Base-by-base conservation (phyloP, 2,888 invertebrate genomes). In the Sarcophaga subvicina region DNA sequence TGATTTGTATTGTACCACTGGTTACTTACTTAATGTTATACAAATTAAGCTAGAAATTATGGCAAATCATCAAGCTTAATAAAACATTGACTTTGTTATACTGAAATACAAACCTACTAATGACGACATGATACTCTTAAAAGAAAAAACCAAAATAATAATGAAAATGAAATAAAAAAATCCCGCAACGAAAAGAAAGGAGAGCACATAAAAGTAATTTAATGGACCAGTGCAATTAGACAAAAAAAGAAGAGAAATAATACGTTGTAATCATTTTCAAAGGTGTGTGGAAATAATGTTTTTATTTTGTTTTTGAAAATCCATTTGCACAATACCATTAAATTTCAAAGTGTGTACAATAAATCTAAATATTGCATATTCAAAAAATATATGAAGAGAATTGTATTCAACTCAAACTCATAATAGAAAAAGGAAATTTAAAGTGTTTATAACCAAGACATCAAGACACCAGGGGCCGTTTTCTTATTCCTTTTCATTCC, bases 161-260 rank as follows among this genome's bases (percentile, higher is more conserved):
- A 60, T 4, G 80, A 63, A 71, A 17, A 72, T 60, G 60, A 22
- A 71, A 66, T 63, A 12, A 45, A 63, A 63, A 62, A 70, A 47
- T 60, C 37, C 63, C 54, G 22, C 37, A 54, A 14, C 45, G 25
- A 47, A 69, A 60, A 25, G 11, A 72, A 63, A 81, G 6, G 67
- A 59, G 77, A 70, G 47, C 27, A 76, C n/a, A 66, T 4, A 54
- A 79, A 81, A 54, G n/a, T 81, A 77, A 84, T 84, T 86, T 77
- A 86, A 81, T 79, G 78, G 78, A 45, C 79, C 75, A 84, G 27
- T 82, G 79, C 70, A 80, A 59, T 67, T 6, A 78, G 14, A 59
- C 27, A 20, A 69, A 8, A 59, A 69, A 69, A 49, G 3, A 27
- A 71, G 27, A 72, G 14, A 25, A 59, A 37, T 37, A 37, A 37